Conservation (phyloP, 2,797 vertebrate genomes). For the Rhinichthys osculus region DNA sequence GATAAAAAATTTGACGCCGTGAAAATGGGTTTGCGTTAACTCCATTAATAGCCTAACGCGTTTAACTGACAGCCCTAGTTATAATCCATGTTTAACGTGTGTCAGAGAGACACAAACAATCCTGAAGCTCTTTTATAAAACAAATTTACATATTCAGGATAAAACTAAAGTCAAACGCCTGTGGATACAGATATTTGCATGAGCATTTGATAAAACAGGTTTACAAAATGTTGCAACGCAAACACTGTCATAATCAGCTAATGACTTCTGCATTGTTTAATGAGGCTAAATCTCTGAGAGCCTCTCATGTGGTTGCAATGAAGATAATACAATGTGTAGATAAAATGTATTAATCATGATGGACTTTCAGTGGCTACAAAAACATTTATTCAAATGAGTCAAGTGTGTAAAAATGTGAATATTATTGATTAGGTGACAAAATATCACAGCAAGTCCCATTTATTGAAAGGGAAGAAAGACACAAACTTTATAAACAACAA, state of each 20-base stretch:
- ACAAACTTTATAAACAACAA: too few relatives aligned
- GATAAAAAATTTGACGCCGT: too few relatives aligned
- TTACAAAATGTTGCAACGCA: not conserved
- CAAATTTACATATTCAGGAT: not conserved
- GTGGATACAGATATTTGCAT: not conserved
- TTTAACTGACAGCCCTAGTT: not conserved
- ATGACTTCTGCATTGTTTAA: not conserved
- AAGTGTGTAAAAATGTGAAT: not conserved
- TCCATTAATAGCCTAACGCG: too few relatives aligned
- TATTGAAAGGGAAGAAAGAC: too few relatives aligned
- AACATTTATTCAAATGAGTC: not conserved
- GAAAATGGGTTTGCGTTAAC: too few relatives aligned
- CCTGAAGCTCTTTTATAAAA: not conserved
- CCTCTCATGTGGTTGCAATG: not conserved
- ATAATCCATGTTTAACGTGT: not conserved
- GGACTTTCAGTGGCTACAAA: not conserved
- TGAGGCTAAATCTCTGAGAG: not conserved
- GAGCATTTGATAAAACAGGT: not conserved
- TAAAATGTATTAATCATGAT: not conserved
- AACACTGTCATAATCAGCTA: not conserved
- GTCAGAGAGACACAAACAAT: not conserved
- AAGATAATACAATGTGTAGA: not conserved
- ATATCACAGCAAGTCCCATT: not conserved
- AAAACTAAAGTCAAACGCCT: not conserved
- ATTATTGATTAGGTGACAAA: not conserved